Conservation (phyloP, 2,888 invertebrate genomes). For the Torymus texanus region DNA sequence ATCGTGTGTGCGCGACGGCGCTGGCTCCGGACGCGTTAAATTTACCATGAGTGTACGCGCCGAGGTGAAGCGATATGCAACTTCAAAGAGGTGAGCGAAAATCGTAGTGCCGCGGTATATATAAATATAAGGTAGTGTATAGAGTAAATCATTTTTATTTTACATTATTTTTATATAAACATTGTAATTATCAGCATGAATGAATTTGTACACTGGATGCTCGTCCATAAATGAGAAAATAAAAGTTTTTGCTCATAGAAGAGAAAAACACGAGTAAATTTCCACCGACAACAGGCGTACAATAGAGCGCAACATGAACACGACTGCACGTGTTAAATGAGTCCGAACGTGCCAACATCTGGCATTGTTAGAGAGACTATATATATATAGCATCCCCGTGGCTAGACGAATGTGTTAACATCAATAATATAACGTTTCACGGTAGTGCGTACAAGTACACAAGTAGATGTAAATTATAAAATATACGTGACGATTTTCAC, state of each 20-base stretch:
- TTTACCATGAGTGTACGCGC: background rate
- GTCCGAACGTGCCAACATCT: slow-evolving; percentile 16
- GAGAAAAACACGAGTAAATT: too few species aligned
- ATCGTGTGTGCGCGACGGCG: too few species aligned
- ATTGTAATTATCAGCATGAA: too few species aligned
- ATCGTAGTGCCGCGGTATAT: background rate
- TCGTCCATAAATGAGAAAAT: too few species aligned
- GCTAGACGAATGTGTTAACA: slow-evolving; percentile 27
- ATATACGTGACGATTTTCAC: slow-evolving; percentile 28
- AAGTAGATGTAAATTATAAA: slow-evolving; percentile 27
- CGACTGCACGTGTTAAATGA: slow-evolving; percentile 27
- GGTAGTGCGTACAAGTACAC: background rate
- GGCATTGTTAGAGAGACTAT: slow-evolving; percentile 9
- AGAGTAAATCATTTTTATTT: background rate
- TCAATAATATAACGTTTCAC: slow-evolving; percentile 16
- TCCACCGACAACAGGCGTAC: too few species aligned
- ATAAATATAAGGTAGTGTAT: too few species aligned
- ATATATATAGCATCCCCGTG: background rate
- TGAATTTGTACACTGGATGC: too few species aligned
- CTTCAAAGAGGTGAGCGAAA: slow-evolving; percentile 15
- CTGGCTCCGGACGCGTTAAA: slow-evolving; percentile 18
- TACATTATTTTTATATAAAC: too few species aligned
- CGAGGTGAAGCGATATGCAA: background rate
- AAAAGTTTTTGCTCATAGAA: too few species aligned
- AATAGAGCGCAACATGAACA: slow-evolving; percentile 21